phyloP scores from a whole-genome alignment of 2,888 invertebrate genomes.

The Biston betularia region DNA sequence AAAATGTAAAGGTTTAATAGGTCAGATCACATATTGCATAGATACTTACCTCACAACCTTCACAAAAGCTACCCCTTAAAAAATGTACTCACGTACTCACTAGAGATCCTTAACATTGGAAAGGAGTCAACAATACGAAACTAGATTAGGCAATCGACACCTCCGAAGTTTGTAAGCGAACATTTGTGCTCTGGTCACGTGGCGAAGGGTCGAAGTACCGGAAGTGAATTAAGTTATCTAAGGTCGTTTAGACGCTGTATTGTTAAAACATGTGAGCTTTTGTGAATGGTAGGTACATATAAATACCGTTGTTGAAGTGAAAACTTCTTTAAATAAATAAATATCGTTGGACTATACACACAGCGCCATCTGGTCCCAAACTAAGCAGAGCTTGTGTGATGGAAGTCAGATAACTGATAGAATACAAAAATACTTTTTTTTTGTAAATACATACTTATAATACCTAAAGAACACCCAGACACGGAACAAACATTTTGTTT shows the following conservation, averaged over 20 bases:
- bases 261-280: conserved; percentile 22
- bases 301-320: not conserved
- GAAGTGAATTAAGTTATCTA: conserved; percentile 47
- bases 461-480: too few species aligned
- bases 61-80: conserved; percentile 30
- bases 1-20: too few species aligned
- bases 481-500: too few species aligned
- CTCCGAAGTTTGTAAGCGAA: conserved; percentile 42
- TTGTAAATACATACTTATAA: too few species aligned
- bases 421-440: too few species aligned
- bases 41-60: not conserved
- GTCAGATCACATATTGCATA: not conserved
- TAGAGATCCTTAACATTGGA: conserved; percentile 45
- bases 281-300: conserved; percentile 12
- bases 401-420: too few species aligned
- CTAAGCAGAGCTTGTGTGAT: too few species aligned
- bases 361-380: too few species aligned
- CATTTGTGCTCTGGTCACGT: conserved; percentile 50
- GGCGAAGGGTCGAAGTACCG: conserved; percentile 37
- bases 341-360: too few species aligned
- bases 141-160: conserved; percentile 55
- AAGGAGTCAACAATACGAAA: conserved; percentile 53
- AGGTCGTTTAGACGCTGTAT: conserved; percentile 34
- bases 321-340: too few species aligned
- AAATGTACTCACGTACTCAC: conserved; percentile 43